Evolutionary conservation across 2,888 invertebrate genomes (phyloP).

Genomic region (Molanna angustata): DNA sequence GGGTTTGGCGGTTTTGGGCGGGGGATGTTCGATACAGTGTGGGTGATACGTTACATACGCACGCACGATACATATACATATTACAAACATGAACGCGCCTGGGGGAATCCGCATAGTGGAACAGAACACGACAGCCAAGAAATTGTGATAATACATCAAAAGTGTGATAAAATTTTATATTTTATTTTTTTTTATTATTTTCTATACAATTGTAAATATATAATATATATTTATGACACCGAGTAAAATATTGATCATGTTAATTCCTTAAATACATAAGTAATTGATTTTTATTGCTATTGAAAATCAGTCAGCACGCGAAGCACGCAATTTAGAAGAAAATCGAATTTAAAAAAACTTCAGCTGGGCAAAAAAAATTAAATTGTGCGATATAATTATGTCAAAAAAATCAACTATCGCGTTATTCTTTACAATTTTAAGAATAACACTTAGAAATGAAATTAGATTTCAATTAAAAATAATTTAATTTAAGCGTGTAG

Average conservation of each 20-base stretch:
- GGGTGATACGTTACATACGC: slow-evolving; percentile 20
- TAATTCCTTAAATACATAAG: slow-evolving; percentile 56
- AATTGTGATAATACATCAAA: slow-evolving; percentile 30
- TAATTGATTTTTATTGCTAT: slow-evolving; percentile 61
- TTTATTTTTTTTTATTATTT: background rate
- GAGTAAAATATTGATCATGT: slow-evolving; percentile 59
- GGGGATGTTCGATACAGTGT: slow-evolving; percentile 3
- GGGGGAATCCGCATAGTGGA: slow-evolving; percentile 18
- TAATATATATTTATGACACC: slow-evolving; percentile 59
- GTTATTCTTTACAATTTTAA: too few relatives aligned
- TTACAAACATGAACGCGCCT: slow-evolving; percentile 24
- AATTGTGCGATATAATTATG: slow-evolving; percentile 17
- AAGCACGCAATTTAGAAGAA: slow-evolving; percentile 61
- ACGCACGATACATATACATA: slow-evolving; percentile 30
- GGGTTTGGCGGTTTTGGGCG: slow-evolving; percentile 5
- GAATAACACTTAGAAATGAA: too few relatives aligned
- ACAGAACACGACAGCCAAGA: slow-evolving; percentile 27
- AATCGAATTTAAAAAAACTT: slow-evolving; percentile 33
- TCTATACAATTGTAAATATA: slow-evolving; percentile 47
- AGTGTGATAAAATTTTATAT: slow-evolving; percentile 26
- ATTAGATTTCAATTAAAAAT: too few relatives aligned
- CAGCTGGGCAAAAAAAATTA: slow-evolving; percentile 26
- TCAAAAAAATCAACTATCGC: too few relatives aligned
- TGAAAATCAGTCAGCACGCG: slow-evolving; percentile 62
- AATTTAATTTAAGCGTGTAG: too few relatives aligned